Evolutionary conservation across 2,113 vertebrate genomes (phyloP).

Genomic region (Xyrauchen texanus): DNA sequence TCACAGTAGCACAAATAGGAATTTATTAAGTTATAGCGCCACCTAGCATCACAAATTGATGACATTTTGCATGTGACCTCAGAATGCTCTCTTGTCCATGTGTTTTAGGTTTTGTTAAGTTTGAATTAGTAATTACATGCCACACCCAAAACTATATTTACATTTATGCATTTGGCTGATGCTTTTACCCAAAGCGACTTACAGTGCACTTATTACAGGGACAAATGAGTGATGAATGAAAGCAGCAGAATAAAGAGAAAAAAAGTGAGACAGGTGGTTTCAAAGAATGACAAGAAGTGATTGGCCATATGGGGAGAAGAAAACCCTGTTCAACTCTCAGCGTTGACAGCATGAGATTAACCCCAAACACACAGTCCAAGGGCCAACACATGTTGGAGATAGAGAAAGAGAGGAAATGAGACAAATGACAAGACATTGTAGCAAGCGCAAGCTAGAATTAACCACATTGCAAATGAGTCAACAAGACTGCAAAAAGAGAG

Average conservation of each 20-base stretch:
- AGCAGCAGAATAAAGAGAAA: not conserved
- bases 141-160: no score
- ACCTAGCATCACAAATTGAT: no score
- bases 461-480: not conserved
- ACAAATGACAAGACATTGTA: not conserved
- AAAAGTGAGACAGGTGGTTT: not conserved
- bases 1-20: no score
- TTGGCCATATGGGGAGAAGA: not conserved
- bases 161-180: no score
- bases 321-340: constrained; percentile 18
- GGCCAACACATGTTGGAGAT: not conserved
- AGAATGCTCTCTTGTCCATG: no score
- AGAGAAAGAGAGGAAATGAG: not conserved
- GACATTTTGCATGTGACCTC: no score
- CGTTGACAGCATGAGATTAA: constrained; percentile 26
- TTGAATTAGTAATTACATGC: no score
- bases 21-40: no score
- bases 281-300: not conserved
- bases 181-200: no score
- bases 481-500: no score
- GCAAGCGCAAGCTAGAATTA: not conserved
- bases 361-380: constrained; percentile 5
- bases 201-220: no score
- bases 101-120: no score
- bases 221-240: constrained; percentile 1